These are phyloP conservation scores for Hoplostethus atlanticus DNA, from an alignment of 2,797 vertebrate species.

Conservation along the genomic window DNA sequence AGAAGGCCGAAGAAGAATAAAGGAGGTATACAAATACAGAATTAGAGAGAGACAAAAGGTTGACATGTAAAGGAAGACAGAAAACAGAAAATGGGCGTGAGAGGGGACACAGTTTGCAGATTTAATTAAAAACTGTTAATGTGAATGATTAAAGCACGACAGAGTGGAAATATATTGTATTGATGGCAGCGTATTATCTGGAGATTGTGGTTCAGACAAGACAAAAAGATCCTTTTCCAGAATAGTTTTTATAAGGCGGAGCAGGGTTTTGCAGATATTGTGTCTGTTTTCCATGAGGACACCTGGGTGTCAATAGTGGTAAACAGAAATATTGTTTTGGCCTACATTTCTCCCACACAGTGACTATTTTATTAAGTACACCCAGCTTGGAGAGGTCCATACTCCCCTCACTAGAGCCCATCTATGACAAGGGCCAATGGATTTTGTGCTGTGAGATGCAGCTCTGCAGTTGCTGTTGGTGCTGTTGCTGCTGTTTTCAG, in stretches of 20 bases:
- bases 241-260: constrained; percentile 35
- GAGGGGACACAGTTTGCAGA: constrained; percentile 37
- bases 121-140: constrained; percentile 67
- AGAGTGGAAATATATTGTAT: constrained; percentile 39
- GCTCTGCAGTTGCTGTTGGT: constrained; percentile 24
- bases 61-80: constrained; percentile 53
- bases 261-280: constrained; percentile 38
- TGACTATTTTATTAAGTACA: constrained; percentile 67
- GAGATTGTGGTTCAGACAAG: constrained; percentile 4
- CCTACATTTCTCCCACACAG: constrained; percentile 63
- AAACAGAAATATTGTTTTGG: constrained; percentile 65
- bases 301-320: constrained; percentile 56
- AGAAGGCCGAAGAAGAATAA: constrained; percentile 9
- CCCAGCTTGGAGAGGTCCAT: constrained; percentile 55
- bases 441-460: constrained; percentile 52
- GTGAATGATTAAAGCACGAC: constrained; percentile 57
- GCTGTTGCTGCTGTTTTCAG: constrained; percentile 37
- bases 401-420: constrained; percentile 62
- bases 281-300: constrained; percentile 50
- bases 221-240: constrained; percentile 35
- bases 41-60: constrained; percentile 12
- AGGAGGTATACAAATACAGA: background rate
- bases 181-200: constrained; percentile 39
- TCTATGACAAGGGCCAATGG: constrained; percentile 61
- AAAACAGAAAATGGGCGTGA: constrained; percentile 46